A percentile compares a stretch with the other conserved stretches of the same genome.
phyloP scores from a whole-genome alignment of 2,888 invertebrate genomes.

The Hypercompe scribonia region DNA sequence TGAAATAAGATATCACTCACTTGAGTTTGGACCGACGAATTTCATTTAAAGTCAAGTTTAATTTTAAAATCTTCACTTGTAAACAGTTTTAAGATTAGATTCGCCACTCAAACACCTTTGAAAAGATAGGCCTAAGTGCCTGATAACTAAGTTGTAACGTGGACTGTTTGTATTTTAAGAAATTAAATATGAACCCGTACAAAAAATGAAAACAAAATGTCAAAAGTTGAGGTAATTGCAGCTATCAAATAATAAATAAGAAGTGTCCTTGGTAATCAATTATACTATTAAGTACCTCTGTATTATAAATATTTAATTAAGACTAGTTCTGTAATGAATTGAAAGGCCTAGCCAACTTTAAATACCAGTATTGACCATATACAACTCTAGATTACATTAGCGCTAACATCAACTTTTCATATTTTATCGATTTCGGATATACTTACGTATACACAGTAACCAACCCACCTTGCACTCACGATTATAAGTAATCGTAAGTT shows the following conservation, averaged over 20 bases:
- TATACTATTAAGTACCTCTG: neutral
- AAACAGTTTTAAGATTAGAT: too few relatives aligned
- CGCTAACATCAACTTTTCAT: constrained; percentile 40
- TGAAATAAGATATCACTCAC: too few relatives aligned
- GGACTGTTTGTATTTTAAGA: too few relatives aligned
- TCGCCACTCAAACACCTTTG: too few relatives aligned
- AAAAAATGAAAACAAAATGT: too few relatives aligned
- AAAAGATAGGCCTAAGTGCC: too few relatives aligned
- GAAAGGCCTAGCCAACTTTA: constrained; percentile 1
- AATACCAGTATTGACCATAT: constrained; percentile 27
- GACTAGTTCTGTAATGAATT: neutral
- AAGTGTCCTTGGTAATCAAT: neutral
- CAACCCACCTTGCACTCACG: constrained; percentile 33
- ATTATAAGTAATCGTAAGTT: constrained; percentile 35
- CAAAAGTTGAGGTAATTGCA: neutral
- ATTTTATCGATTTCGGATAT: constrained; percentile 29
- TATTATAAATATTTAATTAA: neutral
- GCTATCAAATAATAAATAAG: neutral
- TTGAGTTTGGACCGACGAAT: too few relatives aligned
- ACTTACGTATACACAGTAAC: constrained; percentile 12
- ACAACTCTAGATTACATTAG: constrained; percentile 31
- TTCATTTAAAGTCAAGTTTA: too few relatives aligned
- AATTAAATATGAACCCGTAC: too few relatives aligned
- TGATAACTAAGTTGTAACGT: too few relatives aligned
- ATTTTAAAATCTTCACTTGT: too few relatives aligned